phyloP scores from a whole-genome alignment of 1,140 invertebrate genomes.

The Thalassaphorura encarpata region DNA sequence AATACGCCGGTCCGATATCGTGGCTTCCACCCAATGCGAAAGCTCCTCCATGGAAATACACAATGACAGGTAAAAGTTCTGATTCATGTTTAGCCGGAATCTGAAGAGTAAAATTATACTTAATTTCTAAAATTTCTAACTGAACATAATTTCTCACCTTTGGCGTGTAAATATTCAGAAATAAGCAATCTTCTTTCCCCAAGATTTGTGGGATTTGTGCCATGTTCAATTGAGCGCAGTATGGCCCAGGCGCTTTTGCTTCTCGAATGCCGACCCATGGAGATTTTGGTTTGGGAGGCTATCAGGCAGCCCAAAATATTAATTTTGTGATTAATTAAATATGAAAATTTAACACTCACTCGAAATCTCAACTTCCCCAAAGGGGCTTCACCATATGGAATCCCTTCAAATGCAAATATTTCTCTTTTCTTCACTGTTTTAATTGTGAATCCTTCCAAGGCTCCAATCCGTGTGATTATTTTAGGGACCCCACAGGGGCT shows the following conservation, averaged over 20 bases:
- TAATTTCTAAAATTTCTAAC: too few relatives aligned
- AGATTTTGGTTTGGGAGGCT: neutral
- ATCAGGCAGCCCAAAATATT: neutral
- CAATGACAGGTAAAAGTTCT: too few relatives aligned
- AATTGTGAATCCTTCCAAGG: too few relatives aligned
- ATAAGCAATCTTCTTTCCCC: neutral
- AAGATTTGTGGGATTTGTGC: neutral
- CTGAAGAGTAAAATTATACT: too few relatives aligned
- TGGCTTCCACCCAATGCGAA: too few relatives aligned
- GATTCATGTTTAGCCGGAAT: too few relatives aligned
- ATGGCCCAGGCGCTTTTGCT: neutral
- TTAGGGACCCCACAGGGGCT: neutral
- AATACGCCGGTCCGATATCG: too few relatives aligned
- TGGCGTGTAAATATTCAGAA: neutral
- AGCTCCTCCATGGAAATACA: too few relatives aligned
- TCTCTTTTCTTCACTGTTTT: too few relatives aligned
- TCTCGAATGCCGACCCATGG: neutral
- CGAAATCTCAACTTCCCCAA: neutral
- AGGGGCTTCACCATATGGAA: neutral
- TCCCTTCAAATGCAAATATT: conserved; percentile 2
- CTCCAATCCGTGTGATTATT: too few relatives aligned
- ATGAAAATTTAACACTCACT: neutral
- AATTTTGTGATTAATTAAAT: neutral
- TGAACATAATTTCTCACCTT: too few relatives aligned
- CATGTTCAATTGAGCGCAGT: neutral